A percentile compares a stretch with the other conserved stretches of the same genome.
These are phyloP conservation scores for Pitta sordida DNA, from an alignment of 2,113 vertebrate genomes.

Conservation along the genomic window DNA sequence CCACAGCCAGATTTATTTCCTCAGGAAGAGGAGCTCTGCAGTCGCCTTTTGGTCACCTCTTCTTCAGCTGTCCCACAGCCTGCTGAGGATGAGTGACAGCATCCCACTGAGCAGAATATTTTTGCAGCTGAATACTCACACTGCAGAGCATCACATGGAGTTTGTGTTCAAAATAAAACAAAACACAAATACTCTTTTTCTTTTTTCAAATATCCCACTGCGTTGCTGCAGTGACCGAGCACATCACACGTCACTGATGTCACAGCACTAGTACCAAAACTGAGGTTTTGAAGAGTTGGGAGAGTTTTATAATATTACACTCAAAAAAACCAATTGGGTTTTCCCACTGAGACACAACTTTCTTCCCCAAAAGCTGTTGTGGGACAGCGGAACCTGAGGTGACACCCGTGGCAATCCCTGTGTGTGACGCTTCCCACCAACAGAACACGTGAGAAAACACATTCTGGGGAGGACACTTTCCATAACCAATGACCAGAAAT, in stretches of 20 bases:
- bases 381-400: fast-evolving
- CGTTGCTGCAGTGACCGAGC: fast-evolving
- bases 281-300: background rate
- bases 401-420: background rate
- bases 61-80: background rate
- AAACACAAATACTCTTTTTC: background rate
- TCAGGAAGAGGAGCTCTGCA: background rate
- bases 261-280: fast-evolving
- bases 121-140: background rate
- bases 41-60: background rate
- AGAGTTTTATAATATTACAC: background rate
- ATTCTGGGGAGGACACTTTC: background rate
- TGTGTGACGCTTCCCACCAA: background rate
- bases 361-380: background rate
- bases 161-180: background rate
- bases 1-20: background rate
- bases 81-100: background rate
- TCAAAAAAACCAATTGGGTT: background rate
- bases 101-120: background rate
- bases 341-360: background rate
- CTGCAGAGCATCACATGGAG: background rate
- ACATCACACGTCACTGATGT: background rate
- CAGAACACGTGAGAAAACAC: background rate
- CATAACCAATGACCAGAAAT: background rate
- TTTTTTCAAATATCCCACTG: no score